Evolutionary conservation across 2,113 vertebrate genomes (phyloP), one percentile per base, ranked within the genome.

Genomic region (Phoenicopterus ruber): DNA sequence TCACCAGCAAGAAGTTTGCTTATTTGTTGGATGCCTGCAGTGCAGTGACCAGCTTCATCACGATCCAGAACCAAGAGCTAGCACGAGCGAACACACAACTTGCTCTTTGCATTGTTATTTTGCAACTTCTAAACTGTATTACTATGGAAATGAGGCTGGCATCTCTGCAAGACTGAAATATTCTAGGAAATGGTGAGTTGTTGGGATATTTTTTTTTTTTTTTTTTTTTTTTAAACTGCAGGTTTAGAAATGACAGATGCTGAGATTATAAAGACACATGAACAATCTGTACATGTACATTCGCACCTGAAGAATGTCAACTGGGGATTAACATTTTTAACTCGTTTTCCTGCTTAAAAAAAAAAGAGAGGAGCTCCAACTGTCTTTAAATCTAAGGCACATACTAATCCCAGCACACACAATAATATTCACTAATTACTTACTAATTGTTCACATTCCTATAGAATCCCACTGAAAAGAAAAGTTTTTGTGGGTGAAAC

Each of bases 151-250:
- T 88, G 31, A 94, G 87, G 25, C 9, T 29, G 77, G 26, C 17
- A 72, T 36, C 42, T 89, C 73, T 57, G 69, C 73, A 92, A 79
- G 67, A 91, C 36, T 84, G 38, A 97, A 96, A 92, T 88, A 67
- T 84, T 91, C 49, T 54, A 93, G 72, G 62, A 96, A 91, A 91
- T 67, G 13, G 3, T 44, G 42, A 52, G n/a, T 12, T 70, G 18
- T 36, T 73, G 19, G n/a, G 32, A 73, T 61, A 82, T n/a, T n/a
- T n/a, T n/a, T 44, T 31, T 42, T 57, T 59, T 80, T 12, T 18
- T 76, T n/a, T 16, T 21, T 32, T 83, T 17, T 82, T 71, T 28
- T 10, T 5, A 32, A 91, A 65, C 13, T 18, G 10, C 47, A 83
- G 22, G 46, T 74, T 82, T 70, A 93, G 78, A 97, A 95, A 93